These are phyloP conservation scores for Scaptodrosophila lebanonensis DNA, from an alignment of 1,140 invertebrate genomes.

Conservation along the genomic window DNA sequence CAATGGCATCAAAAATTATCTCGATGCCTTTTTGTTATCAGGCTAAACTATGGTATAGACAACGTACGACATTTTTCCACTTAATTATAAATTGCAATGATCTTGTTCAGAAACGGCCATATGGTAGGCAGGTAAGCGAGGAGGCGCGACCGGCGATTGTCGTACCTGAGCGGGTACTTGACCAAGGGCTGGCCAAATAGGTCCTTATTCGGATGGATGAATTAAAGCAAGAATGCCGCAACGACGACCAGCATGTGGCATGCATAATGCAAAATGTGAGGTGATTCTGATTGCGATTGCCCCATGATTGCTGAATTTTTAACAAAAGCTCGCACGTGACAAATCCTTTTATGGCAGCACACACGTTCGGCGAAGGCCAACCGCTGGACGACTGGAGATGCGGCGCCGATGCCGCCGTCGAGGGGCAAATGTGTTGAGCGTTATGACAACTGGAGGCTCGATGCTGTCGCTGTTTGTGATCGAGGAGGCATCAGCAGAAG, in stretches of 20 bases:
- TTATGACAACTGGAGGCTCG: slow-evolving; percentile 71
- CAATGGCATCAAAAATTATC: too few species aligned
- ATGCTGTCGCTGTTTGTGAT: slow-evolving; percentile 45
- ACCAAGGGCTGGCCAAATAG: too few species aligned
- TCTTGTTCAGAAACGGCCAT: slow-evolving; percentile 19
- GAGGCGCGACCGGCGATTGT: neutral
- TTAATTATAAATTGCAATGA: slow-evolving; percentile 75
- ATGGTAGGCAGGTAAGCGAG: slow-evolving; percentile 15
- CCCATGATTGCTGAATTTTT: slow-evolving; percentile 73
- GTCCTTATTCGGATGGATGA: slow-evolving; percentile 33
- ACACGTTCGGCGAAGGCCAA: slow-evolving; percentile 20
- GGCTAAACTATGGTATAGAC: slow-evolving; percentile 26
- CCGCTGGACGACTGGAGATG: slow-evolving; percentile 4
- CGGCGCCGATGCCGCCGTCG: slow-evolving; percentile 23
- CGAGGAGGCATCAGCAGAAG: slow-evolving; percentile 33
- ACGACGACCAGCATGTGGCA: slow-evolving; percentile 34
- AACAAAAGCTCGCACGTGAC: slow-evolving; percentile 77
- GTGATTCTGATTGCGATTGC: slow-evolving; percentile 40
- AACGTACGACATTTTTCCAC: slow-evolving; percentile 56
- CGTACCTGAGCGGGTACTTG: too few species aligned
- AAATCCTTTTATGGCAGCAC: slow-evolving; percentile 76
- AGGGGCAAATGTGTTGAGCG: slow-evolving; percentile 64
- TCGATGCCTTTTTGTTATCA: too few species aligned
- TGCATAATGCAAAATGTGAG: slow-evolving; percentile 65
- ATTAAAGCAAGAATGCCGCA: slow-evolving; percentile 56